Percentiles rank a stretch among this genome's conserved stretches.
Evolutionary conservation across 64 coral and sea anemone species (phyloP).

Genomic region (Actinia tenebrosa): DNA sequence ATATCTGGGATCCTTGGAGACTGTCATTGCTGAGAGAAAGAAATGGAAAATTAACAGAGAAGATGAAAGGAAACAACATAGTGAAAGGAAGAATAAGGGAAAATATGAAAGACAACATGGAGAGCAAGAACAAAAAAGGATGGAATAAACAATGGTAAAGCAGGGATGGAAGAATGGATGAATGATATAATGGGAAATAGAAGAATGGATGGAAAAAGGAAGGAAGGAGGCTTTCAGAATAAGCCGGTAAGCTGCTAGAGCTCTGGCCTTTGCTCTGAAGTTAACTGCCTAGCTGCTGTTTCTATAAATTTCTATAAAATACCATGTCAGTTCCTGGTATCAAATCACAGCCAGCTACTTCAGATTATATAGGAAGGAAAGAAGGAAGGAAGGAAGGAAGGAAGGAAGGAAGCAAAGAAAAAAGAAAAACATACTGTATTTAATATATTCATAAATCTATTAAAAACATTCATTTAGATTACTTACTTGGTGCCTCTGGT

Average conservation of each 20-base stretch:
- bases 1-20: slow-evolving; percentile 97
- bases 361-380: background rate
- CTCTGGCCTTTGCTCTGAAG: too few relatives aligned
- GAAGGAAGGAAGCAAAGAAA: background rate
- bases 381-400: background rate
- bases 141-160: too few relatives aligned
- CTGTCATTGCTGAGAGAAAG: slow-evolving; percentile 73
- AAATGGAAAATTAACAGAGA: background rate
- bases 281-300: too few relatives aligned
- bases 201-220: too few relatives aligned
- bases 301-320: too few relatives aligned
- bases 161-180: background rate
- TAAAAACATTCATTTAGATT: background rate
- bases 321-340: too few relatives aligned
- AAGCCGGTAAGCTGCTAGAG: too few relatives aligned
- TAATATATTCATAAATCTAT: too few relatives aligned
- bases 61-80: background rate
- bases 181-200: too few relatives aligned
- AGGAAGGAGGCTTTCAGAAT: too few relatives aligned
- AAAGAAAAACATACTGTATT: background rate
- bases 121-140: background rate
- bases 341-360: too few relatives aligned
- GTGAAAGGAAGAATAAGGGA: background rate
- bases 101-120: background rate
- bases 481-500: slow-evolving; percentile 11